Evolutionary conservation across 2,113 vertebrate species (phyloP), one percentile per base, ranked within the genome.

Genomic region (Rhodinocichla rosea): DNA sequence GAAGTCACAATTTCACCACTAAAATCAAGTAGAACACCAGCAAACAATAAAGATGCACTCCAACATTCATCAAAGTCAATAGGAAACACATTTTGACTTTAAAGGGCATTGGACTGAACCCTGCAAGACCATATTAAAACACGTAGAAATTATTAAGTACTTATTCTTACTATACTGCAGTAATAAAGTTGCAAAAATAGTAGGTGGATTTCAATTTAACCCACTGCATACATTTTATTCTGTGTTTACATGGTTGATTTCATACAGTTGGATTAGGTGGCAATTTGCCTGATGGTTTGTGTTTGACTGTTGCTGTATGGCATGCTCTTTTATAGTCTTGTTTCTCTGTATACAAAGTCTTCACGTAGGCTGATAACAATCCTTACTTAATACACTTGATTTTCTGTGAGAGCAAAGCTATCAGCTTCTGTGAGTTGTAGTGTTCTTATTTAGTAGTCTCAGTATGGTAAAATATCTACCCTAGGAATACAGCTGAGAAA

Each of bases 1-100:
- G 79, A 95, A 95, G 67, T 91, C 80, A 70, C 65, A 80, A 55
- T 92, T 94, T 92, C 65, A 94, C 62, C 79, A 49, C n/a, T 90
- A 47, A 94, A 88, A 87, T 44, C 32, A 91, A 86, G 62, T 55
- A 91, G 77, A 87, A 79, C 74, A 67, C 40, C 47, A 88, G 64
- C 4, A 5, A 94, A 70, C 62, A 83, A 35, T 57, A 83, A 71
- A 74, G 55, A 35, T 30, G 23, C 8, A 3, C 42, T 87, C 37
- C 71, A 67, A 10, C 13, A 21, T 49, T 92, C 62, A 64, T 63
- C 78, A 56, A 81, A 89, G 70, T 92, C 85, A 90, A 45, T 55
- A 53, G 68, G 56, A 83, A 95, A 81, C 26, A 49, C 26, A 57
- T 87, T 92, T 80, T 92, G n/a, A 84, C 63, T 95, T 96, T 71